These are phyloP conservation scores for Nyctibius bracteatus DNA, from an alignment of 2,113 vertebrate genomes.

Conservation along the genomic window DNA sequence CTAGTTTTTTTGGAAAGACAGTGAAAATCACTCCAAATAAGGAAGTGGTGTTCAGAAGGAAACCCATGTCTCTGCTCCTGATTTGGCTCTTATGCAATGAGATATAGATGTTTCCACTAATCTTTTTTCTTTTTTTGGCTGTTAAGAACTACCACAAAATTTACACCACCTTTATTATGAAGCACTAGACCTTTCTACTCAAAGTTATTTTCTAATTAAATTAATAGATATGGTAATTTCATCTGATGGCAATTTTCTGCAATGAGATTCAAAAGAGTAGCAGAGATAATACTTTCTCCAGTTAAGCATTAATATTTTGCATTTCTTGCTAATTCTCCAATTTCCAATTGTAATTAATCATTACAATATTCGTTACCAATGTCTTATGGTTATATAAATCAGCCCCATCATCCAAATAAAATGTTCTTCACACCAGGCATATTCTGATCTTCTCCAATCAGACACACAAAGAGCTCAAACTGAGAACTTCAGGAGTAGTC, in stretches of 20 bases:
- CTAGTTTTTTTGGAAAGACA: not conserved
- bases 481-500: not conserved
- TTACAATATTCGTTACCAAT: not conserved
- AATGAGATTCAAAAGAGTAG: not conserved
- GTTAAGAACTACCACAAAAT: not conserved
- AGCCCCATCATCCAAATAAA: not conserved
- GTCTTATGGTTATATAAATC: not conserved
- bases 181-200: not conserved
- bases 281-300: not conserved
- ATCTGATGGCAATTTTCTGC: not conserved
- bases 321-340: not conserved
- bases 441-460: not conserved
- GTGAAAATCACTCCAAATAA: not conserved
- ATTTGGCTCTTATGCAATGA: not conserved
- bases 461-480: not conserved
- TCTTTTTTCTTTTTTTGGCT: not conserved
- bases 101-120: not conserved
- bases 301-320: not conserved
- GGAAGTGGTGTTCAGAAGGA: not conserved
- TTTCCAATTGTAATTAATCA: not conserved
- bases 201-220: constrained; percentile 7
- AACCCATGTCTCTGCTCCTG: not conserved
- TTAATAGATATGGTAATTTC: not conserved
- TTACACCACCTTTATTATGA: not conserved
- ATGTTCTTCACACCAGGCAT: not conserved